These are phyloP conservation scores for Sinotaia quadrata DNA, from an alignment of 2,888 invertebrate species.

Conservation along the genomic window DNA sequence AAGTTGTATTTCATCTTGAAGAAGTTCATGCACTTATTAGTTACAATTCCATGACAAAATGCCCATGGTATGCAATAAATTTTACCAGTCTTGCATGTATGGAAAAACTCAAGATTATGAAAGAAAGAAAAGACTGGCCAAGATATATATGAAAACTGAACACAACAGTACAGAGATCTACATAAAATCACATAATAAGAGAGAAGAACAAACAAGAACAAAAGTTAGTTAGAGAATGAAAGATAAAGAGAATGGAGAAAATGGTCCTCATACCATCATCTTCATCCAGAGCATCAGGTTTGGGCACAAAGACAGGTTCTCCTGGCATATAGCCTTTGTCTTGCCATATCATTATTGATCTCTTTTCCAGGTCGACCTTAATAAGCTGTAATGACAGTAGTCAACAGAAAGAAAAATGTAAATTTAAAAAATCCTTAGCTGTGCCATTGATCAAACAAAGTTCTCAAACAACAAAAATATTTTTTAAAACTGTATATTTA, in stretches of 20 bases:
- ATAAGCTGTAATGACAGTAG: conserved; percentile 70
- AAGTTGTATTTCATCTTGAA: too few species aligned
- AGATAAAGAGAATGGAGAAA: background rate
- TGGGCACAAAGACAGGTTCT: conserved; percentile 74
- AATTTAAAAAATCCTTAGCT: too few species aligned
- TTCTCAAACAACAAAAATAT: background rate
- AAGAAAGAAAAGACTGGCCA: too few species aligned
- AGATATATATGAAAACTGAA: background rate
- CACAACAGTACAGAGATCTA: background rate
- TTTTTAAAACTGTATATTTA: too few species aligned
- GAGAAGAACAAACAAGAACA: background rate
- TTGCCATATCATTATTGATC: conserved; percentile 66
- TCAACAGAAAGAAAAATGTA: too few species aligned
- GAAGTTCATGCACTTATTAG: too few species aligned
- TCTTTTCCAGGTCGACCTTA: conserved; percentile 70
- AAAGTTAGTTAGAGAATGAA: background rate
- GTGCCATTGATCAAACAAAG: background rate
- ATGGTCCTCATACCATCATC: conserved; percentile 74
- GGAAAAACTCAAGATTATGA: too few species aligned
- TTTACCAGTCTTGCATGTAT: too few species aligned
- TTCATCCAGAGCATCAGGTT: conserved; percentile 71
- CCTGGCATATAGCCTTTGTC: conserved; percentile 66
- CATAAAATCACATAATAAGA: background rate
- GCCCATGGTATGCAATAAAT: too few species aligned
- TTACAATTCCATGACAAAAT: too few species aligned